A percentile compares a stretch with the other conserved stretches of the same genome.
These are phyloP conservation scores for Glossosoma conforme DNA, from an alignment of 1,140 invertebrate species.

Conservation along the genomic window DNA sequence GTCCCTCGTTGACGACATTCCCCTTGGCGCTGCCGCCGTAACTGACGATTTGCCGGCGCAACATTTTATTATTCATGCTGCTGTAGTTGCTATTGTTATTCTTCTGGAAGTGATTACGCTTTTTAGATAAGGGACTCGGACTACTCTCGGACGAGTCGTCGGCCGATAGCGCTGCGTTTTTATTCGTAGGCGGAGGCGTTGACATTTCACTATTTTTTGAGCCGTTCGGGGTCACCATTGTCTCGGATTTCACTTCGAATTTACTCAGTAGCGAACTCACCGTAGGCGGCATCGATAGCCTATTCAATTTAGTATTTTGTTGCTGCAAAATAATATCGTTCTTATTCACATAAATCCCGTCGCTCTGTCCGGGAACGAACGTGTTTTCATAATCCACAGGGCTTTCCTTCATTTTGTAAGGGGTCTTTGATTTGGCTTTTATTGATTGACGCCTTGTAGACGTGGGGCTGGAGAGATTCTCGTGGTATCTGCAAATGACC, in stretches of 20 bases:
- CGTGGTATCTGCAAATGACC: slow-evolving; percentile 55
- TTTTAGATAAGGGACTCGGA: slow-evolving; percentile 33
- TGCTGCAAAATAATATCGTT: slow-evolving; percentile 34
- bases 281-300: slow-evolving; percentile 26
- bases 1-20: slow-evolving; percentile 22
- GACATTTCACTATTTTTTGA: slow-evolving; percentile 35
- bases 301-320: slow-evolving; percentile 33
- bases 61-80: slow-evolving; percentile 55
- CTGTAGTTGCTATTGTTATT: slow-evolving; percentile 53
- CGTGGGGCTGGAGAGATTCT: slow-evolving; percentile 33
- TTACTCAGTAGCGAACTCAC: slow-evolving; percentile 14
- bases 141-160: slow-evolving; percentile 27
- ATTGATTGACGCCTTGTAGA: slow-evolving; percentile 34
- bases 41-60: slow-evolving; percentile 51
- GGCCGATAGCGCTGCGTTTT: slow-evolving; percentile 16
- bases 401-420: slow-evolving; percentile 54
- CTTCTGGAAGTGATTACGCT: slow-evolving; percentile 55
- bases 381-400: slow-evolving; percentile 65
- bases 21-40: slow-evolving; percentile 45
- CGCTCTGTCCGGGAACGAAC: slow-evolving; percentile 50
- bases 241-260: slow-evolving; percentile 26
- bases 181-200: slow-evolving; percentile 31
- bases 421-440: slow-evolving; percentile 34
- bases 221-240: slow-evolving; percentile 35
- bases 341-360: slow-evolving; percentile 42